Conservation (phyloP, 2,797 vertebrate genomes). For the Sphenodon punctatus region DNA sequence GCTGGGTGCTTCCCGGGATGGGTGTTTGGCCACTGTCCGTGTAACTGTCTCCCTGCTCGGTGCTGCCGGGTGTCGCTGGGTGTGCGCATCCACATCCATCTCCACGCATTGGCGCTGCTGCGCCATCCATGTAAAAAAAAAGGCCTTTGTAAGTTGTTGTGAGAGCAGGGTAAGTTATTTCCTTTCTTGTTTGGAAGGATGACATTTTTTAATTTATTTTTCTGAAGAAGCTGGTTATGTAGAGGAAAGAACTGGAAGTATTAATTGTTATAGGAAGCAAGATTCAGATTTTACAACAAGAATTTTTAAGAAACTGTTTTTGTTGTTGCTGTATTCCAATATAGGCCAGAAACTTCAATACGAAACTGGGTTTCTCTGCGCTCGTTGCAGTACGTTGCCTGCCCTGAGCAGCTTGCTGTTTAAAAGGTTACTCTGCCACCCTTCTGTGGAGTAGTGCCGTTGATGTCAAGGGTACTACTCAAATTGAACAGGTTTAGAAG, state of each 20-base stretch:
- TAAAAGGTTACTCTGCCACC: neutral
- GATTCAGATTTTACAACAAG: neutral
- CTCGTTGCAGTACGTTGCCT: neutral
- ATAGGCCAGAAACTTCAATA: neutral
- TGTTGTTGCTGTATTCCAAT: neutral
- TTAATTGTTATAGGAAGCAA: neutral
- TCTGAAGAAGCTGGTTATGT: neutral
- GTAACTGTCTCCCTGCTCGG: too few relatives aligned
- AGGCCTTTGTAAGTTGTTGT: too few relatives aligned
- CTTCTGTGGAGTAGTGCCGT: neutral
- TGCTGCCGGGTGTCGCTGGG: too few relatives aligned
- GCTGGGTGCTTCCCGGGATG: too few relatives aligned
- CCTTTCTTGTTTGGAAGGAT: neutral
- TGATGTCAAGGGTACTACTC: neutral
- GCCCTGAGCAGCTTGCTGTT: neutral
- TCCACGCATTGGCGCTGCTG: too few relatives aligned
- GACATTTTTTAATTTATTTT: neutral
- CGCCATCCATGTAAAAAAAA: too few relatives aligned
- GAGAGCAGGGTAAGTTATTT: too few relatives aligned
- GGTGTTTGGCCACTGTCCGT: too few relatives aligned
- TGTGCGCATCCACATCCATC: too few relatives aligned
- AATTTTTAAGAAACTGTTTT: neutral
- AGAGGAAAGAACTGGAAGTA: neutral
- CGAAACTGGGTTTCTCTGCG: neutral
- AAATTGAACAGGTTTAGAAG: too few relatives aligned